Base-by-base conservation (phyloP, 2,888 invertebrate genomes). In the Euplagia quadripunctaria region DNA sequence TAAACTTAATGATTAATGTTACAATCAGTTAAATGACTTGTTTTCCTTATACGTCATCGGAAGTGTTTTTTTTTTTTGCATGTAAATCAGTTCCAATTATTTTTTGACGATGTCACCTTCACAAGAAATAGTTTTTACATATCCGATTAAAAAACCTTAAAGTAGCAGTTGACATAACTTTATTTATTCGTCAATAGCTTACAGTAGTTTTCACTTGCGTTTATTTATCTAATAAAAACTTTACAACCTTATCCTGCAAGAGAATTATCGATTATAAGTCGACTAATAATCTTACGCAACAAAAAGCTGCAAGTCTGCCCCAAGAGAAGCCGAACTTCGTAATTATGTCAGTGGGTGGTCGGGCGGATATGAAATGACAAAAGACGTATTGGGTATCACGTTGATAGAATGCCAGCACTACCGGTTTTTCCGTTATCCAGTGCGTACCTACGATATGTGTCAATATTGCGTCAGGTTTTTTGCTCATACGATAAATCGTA, bases 321-420 rank as follows among this genome's bases (percentile, higher is more conserved):
- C 71, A 68, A 71, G 73, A 74, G 78, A 78, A 74, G 75, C 72
- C 71, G 71, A 89, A 90, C 86, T 87, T 86, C 87, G 89, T 91
- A 91, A 92, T 92, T 91, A 91, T 90, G 89, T 90, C 89, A 89
- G 85, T 79, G 84, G 77, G 79, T 80, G 74, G 72, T 16, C 71
- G 77, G 81, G 72, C 88, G 90, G 91, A 91, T 91, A 90, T 90
- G 89, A 88, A 89, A 88, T 89, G 89, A 90, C 92, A 92, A 92
- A 92, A 91, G 90, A 89, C 88, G 87, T 92, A 90, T 91, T 89
- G 87, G 84, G 84, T 89, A 86, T 86, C 88, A 78, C 76, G 68
- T 76, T 83, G 84, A 87, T 85, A 83, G 86, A 87, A 87, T 86
- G 75, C 76, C 82, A 78, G 79, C 65, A 77, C 80, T 55, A 67